A percentile compares a stretch with the other conserved stretches of the same genome.
Conservation (phyloP, 2,888 invertebrate species). For the Endomychus coccineus region DNA sequence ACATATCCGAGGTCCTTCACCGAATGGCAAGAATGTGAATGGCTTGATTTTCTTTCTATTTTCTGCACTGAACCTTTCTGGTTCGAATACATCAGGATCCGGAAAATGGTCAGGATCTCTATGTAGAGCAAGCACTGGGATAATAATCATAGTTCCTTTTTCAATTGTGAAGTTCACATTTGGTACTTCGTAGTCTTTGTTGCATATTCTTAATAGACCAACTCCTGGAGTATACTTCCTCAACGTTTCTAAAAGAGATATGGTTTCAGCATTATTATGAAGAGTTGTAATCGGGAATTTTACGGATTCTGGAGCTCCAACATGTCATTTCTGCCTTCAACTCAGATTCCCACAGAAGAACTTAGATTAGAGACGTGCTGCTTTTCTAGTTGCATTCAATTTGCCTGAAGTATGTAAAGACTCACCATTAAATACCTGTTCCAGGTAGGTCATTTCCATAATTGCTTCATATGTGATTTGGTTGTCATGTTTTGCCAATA, state of each 20-base stretch:
- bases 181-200: constrained; percentile 34
- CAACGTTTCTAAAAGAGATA: constrained; percentile 37
- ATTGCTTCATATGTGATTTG: constrained; percentile 41
- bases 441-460: constrained; percentile 44
- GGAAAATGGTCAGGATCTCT: constrained; percentile 1
- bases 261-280: too few species aligned
- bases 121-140: constrained; percentile 3
- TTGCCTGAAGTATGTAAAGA: too few species aligned
- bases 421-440: constrained; percentile 30
- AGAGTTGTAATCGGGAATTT: too few species aligned
- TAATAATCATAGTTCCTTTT: constrained; percentile 1
- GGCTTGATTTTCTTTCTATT: constrained; percentile 2
- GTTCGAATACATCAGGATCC: constrained; percentile 6
- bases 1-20: too few species aligned
- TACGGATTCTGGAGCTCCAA: too few species aligned
- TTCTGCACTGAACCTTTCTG: constrained; percentile 3
- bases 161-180: constrained; percentile 18
- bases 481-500: constrained; percentile 33
- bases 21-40: constrained; percentile 26
- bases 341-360: too few species aligned
- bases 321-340: too few species aligned
- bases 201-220: constrained; percentile 33
- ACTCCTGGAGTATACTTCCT: constrained; percentile 43
- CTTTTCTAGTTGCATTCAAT: too few species aligned
- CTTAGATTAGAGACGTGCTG: too few species aligned